Evolutionary conservation across 2,888 invertebrate genomes (phyloP).

Genomic region (Agriopis leucophaearia): DNA sequence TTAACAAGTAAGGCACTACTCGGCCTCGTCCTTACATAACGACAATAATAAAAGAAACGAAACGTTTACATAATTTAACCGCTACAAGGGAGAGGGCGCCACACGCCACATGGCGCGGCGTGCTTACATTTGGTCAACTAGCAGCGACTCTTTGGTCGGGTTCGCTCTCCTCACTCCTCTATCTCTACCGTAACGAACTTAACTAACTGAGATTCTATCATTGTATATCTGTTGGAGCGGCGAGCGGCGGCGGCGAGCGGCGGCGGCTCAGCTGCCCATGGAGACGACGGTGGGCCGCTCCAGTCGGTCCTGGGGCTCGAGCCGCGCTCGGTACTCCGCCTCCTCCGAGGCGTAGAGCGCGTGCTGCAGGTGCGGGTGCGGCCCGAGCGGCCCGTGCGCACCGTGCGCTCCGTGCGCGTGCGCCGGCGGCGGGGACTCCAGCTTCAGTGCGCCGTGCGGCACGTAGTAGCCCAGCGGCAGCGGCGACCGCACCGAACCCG

Average conservation of each 20-base stretch:
- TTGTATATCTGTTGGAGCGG: background rate
- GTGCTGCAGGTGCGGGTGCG: conserved; percentile 49
- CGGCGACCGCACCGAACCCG: conserved; percentile 56
- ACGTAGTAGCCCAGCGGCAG: conserved; percentile 72
- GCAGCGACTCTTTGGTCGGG: conserved; percentile 58
- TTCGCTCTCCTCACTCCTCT: conserved; percentile 38
- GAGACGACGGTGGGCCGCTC: conserved; percentile 85
- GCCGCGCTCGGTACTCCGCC: conserved; percentile 66
- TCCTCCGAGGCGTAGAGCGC: conserved; percentile 63
- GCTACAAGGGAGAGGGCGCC: no score
- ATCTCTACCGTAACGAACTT: conserved; percentile 45
- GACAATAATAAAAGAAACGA: conserved; percentile 3
- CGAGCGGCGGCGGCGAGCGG: background rate
- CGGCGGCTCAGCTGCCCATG: conserved; percentile 63
- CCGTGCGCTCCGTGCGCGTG: conserved; percentile 45
- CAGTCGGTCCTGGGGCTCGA: conserved; percentile 64
- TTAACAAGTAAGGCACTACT: conserved; percentile 48
- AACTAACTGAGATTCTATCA: conserved; percentile 73
- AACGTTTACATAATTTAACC: background rate
- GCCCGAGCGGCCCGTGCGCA: conserved; percentile 22
- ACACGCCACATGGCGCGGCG: conserved; percentile 15
- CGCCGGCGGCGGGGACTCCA: conserved; percentile 73
- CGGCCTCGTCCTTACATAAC: conserved; percentile 57
- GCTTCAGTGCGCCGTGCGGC: conserved; percentile 66
- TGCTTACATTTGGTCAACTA: conserved; percentile 65